These are phyloP conservation scores for Gonioctena quinquepunctata DNA, from an alignment of 1,140 invertebrate genomes.

Conservation along the genomic window DNA sequence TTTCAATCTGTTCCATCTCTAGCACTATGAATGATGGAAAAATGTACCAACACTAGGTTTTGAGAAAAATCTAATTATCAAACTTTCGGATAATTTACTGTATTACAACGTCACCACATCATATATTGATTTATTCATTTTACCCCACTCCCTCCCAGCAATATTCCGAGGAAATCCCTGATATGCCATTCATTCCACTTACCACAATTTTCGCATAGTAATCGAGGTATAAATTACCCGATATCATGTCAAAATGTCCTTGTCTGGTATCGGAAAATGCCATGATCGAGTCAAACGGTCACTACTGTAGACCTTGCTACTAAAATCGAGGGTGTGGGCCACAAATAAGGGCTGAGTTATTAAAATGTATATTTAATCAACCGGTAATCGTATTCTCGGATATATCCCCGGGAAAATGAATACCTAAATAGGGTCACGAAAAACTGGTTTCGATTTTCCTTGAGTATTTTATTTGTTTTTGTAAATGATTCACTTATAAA, in stretches of 20 bases:
- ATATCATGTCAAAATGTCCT: conserved; percentile 22
- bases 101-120: too few relatives aligned
- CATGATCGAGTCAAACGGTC: background rate
- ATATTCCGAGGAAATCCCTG: background rate
- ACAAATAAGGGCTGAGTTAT: background rate
- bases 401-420: background rate
- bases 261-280: conserved; percentile 4
- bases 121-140: too few relatives aligned
- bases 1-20: too few relatives aligned
- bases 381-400: background rate
- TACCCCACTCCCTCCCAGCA: background rate
- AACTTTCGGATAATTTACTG: too few relatives aligned
- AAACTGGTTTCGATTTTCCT: too few relatives aligned
- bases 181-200: background rate
- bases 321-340: background rate
- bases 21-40: too few relatives aligned
- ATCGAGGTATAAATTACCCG: conserved; percentile 13
- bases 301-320: conserved; percentile 21
- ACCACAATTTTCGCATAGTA: conserved; percentile 4
- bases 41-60: too few relatives aligned
- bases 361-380: background rate
- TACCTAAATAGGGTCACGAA: too few relatives aligned
- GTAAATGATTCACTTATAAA: too few relatives aligned
- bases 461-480: too few relatives aligned
- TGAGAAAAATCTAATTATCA: too few relatives aligned